phyloP scores from a whole-genome alignment of 2,888 invertebrate species.

The Thymelicus lineola region DNA sequence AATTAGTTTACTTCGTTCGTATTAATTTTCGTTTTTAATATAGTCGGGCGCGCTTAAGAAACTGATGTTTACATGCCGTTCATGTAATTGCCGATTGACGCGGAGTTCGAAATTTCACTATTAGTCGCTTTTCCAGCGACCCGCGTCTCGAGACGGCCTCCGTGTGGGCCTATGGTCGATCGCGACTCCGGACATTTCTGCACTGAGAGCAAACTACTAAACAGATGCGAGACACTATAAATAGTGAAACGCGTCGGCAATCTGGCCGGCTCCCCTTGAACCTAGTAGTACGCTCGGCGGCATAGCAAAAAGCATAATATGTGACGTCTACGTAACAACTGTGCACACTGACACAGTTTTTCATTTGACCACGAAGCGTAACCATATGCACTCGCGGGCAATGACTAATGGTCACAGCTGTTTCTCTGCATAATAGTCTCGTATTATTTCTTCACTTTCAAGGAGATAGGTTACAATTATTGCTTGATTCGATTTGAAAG shows the following conservation, averaged over 20 bases:
- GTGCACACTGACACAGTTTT: conserved; percentile 81
- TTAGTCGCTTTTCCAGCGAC: conserved; percentile 54
- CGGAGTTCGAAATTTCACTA: conserved; percentile 46
- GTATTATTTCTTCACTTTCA: conserved; percentile 38
- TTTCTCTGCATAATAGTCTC: conserved; percentile 42
- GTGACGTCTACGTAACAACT: conserved; percentile 77
- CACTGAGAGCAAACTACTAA: conserved; percentile 79
- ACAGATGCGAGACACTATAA: conserved; percentile 80
- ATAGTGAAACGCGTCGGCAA: conserved; percentile 81
- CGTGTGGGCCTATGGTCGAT: conserved; percentile 67
- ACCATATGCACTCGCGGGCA: conserved; percentile 73
- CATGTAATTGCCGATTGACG: conserved; percentile 9
- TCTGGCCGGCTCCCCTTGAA: conserved; percentile 83
- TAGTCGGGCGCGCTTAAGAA: conserved; percentile 13
- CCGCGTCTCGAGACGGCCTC: conserved; percentile 59
- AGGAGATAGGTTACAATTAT: conserved; percentile 20
- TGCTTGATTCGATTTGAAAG: conserved; percentile 32
- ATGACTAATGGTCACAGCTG: conserved; percentile 61
- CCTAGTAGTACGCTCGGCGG: conserved; percentile 70
- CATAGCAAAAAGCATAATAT: conserved; percentile 70
- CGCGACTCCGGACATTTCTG: conserved; percentile 81
- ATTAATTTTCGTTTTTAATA: conserved; percentile 58
- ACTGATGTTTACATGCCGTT: conserved; percentile 18
- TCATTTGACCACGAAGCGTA: conserved; percentile 75
- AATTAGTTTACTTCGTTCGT: conserved; percentile 65